These are phyloP conservation scores for Temnothorax nylanderi DNA, from an alignment of 1,140 invertebrate species.

Conservation along the genomic window DNA sequence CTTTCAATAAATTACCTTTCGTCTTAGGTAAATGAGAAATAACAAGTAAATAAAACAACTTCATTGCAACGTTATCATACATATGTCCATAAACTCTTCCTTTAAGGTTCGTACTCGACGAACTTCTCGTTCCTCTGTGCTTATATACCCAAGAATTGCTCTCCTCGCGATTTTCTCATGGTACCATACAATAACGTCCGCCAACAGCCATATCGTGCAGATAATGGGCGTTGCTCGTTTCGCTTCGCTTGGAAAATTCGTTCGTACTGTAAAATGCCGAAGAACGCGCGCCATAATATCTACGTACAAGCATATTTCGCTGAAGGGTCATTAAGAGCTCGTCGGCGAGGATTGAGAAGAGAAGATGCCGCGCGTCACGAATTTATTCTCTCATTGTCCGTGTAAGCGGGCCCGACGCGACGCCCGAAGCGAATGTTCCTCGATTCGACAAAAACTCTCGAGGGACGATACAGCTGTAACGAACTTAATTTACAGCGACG, in stretches of 20 bases:
- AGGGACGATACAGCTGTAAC: slow-evolving; percentile 51
- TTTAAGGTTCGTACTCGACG: neutral
- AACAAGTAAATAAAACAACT: neutral
- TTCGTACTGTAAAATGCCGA: slow-evolving; percentile 47
- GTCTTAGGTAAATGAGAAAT: neutral
- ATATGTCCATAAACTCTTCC: slow-evolving; percentile 8
- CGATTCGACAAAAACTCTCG: slow-evolving; percentile 21
- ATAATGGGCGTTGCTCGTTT: slow-evolving; percentile 68
- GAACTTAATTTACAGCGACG: slow-evolving; percentile 56
- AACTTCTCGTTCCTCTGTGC: slow-evolving; percentile 9
- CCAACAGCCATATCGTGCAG: slow-evolving; percentile 68
- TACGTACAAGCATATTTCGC: slow-evolving; percentile 33
- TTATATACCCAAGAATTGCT: slow-evolving; percentile 26
- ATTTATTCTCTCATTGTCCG: slow-evolving; percentile 54
- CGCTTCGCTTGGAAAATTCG: slow-evolving; percentile 67
- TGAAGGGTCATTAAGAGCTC: slow-evolving; percentile 50
- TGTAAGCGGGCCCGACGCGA: slow-evolving; percentile 11
- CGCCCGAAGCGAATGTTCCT: neutral
- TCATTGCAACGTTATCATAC: neutral
- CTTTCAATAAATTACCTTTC: neutral
- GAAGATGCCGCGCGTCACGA: slow-evolving; percentile 41
- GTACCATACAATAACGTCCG: slow-evolving; percentile 36
- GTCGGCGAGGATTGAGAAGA: slow-evolving; percentile 7
- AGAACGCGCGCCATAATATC: slow-evolving; percentile 45
- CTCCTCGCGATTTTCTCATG: slow-evolving; percentile 59